Evolutionary conservation across 2,113 vertebrate genomes (phyloP).

Genomic region (Gracilinanus agilis): DNA sequence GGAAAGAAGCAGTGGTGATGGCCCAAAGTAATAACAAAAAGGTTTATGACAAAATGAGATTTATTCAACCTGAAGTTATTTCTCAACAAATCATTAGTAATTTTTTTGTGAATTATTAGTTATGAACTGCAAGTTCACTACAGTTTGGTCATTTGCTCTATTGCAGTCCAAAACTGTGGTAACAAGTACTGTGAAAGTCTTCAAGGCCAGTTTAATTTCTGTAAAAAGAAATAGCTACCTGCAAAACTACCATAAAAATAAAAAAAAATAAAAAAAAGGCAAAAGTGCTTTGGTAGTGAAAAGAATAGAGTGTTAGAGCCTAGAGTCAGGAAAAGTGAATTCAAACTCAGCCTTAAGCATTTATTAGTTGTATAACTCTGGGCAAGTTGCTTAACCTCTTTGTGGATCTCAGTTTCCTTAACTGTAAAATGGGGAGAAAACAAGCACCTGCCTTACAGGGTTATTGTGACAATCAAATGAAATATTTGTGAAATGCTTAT

Average conservation of each 20-base stretch:
- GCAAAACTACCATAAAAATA: no score
- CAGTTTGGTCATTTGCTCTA: background rate
- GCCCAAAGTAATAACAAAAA: rapidly evolving
- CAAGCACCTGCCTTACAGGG: background rate
- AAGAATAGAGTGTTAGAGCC: background rate
- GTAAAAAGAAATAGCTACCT: background rate
- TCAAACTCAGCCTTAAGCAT: background rate
- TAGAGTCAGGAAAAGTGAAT: background rate
- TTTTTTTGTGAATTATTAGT: background rate
- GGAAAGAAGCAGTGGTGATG: background rate
- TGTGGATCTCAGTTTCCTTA: background rate
- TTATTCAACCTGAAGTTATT: background rate
- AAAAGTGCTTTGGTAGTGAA: background rate
- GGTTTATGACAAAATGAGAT: rapidly evolving
- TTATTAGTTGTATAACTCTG: background rate
- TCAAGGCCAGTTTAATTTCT: background rate
- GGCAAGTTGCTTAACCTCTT: background rate
- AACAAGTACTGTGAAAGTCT: background rate
- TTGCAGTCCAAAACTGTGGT: rapidly evolving
- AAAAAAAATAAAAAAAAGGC: no score
- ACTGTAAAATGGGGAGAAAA: background rate
- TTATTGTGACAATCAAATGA: background rate
- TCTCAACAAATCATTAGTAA: background rate
- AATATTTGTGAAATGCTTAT: background rate
- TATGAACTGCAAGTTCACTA: background rate